Evolutionary conservation across 2,113 vertebrate species (phyloP).

Genomic region (Abramis brama): DNA sequence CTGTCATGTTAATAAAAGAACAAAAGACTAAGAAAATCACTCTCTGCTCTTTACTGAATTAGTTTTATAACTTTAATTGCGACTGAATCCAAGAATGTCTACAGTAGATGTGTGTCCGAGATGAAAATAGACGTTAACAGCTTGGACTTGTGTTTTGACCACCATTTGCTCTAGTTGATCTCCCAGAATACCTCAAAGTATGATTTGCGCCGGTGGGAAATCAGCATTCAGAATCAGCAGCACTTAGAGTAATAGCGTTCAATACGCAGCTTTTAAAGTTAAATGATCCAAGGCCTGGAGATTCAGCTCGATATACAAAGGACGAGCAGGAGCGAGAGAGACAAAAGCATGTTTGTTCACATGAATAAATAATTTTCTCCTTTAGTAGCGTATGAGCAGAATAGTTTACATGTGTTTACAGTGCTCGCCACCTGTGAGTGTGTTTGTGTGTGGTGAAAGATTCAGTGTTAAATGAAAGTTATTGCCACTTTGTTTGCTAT

Average conservation of each 20-base stretch:
- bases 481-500: not conserved
- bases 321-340: not conserved
- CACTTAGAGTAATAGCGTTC: constrained; percentile 24
- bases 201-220: not conserved
- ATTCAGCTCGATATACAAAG: not conserved
- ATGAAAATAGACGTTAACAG: not conserved
- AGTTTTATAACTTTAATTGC: not conserved
- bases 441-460: not conserved
- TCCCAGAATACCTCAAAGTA: not conserved
- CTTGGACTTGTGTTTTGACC: not conserved
- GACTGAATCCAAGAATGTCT: not conserved
- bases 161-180: not conserved
- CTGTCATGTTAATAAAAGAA: too few species aligned
- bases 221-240: not conserved
- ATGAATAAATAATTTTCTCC: constrained; percentile 26
- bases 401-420: not conserved
- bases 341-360: constrained; percentile 35
- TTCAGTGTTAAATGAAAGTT: not conserved
- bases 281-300: not conserved
- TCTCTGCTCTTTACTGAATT: too few species aligned
- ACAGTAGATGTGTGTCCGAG: not conserved
- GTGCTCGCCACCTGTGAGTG: constrained; percentile 1
- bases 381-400: not conserved
- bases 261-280: constrained; percentile 13
- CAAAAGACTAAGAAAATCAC: too few species aligned